Evolutionary conservation across 2,888 invertebrate genomes (phyloP).

Genomic region (Gymnoscelis rufifasciata): DNA sequence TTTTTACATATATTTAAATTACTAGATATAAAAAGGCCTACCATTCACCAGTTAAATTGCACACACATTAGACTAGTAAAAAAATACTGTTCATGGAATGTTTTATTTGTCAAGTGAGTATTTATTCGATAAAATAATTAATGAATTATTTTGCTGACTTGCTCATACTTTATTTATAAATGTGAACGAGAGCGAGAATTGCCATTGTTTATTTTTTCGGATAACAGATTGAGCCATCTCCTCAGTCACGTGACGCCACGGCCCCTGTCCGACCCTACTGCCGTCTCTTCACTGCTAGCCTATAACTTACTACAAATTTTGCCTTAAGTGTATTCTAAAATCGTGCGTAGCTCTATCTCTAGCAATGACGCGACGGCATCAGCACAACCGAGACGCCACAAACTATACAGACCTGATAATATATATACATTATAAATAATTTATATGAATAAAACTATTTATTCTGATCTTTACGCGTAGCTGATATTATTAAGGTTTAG

Average conservation of each 20-base stretch:
- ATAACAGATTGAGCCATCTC: too few species aligned
- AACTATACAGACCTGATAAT: conserved; percentile 50
- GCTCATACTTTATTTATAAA: too few species aligned
- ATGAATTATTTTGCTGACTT: too few species aligned
- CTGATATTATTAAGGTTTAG: conserved; percentile 66
- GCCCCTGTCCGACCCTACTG: background rate
- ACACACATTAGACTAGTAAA: too few species aligned
- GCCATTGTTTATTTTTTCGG: too few species aligned
- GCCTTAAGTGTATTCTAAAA: conserved; percentile 23
- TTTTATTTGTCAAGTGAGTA: too few species aligned
- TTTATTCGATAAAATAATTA: too few species aligned
- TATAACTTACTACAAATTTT: conserved; percentile 1
- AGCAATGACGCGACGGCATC: conserved; percentile 47
- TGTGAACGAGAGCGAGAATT: too few species aligned
- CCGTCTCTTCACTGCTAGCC: conserved; percentile 45
- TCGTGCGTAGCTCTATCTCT: conserved; percentile 22
- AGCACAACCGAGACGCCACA: conserved; percentile 64
- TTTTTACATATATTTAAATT: too few species aligned
- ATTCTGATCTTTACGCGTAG: conserved; percentile 55
- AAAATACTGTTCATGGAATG: too few species aligned
- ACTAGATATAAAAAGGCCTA: too few species aligned
- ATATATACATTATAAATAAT: conserved; percentile 41
- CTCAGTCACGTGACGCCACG: background rate
- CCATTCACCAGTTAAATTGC: too few species aligned
- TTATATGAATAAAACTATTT: conserved; percentile 47